Evolutionary conservation across 2,888 invertebrate genomes (phyloP), one percentile per base, ranked within the genome.

Genomic region (Lasioglossum vierecki): DNA sequence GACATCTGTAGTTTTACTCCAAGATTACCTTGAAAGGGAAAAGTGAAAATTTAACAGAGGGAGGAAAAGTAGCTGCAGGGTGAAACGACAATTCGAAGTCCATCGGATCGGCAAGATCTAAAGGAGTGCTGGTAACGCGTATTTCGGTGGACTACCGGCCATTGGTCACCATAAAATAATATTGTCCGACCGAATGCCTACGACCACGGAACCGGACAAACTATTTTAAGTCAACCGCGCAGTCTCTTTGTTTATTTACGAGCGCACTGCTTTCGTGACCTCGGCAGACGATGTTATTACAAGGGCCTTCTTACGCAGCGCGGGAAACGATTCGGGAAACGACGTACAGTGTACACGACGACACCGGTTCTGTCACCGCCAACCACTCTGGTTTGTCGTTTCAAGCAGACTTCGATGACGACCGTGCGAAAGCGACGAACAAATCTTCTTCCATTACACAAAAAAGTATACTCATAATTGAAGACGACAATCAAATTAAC

Each of bases 171-270:
- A 76, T 92, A 86, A 83, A 92, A 92, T 92, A 92, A 92, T 92
- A 92, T 92, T 92, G 91, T 91, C 82, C 78, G 80, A 91, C 85
- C 82, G 77, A 89, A 92, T 91, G 86, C 88, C 90, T 71, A 53
- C 84, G 80, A 15, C 30, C 63, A 63, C 26, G 15, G 77, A 82
- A 83, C 80, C 76, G 78, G 63, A 80, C 88, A 90, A 89, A 88
- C 89, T 88, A 88, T 90, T 87, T 89, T 85, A 76, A 83, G 83
- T 84, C 71, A 41, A 71, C 73, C 74, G 77, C 46, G 66, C 76
- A 53, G 70, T 81, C 84, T 78, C 78, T 84, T 90, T 90, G 80
- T 91, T 90, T 91, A 86, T 90, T 90, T 90, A 87, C 77, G 83
- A 79, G 71, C 70, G 76, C 76, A 83, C 74, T 83, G 87, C 81